Base-by-base conservation (phyloP, 2,113 vertebrate species). In the Cyanoramphus novaezelandiae region DNA sequence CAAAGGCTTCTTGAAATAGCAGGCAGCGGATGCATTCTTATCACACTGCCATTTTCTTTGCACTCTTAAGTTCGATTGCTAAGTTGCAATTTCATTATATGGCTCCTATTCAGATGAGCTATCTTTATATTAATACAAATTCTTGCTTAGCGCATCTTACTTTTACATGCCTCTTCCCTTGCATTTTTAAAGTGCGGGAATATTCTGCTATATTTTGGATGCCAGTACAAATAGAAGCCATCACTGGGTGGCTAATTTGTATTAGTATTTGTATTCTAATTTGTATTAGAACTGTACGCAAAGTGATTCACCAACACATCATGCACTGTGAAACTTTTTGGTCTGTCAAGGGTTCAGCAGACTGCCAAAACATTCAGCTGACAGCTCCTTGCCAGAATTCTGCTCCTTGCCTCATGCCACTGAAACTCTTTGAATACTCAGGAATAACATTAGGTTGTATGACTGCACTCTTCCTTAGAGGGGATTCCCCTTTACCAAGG, bases 361-460 rank as follows among this genome's bases (percentile, higher is more conserved):
- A 52, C 87, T 95, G 64, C 96, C 63, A 92, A 82, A 95, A 95
- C 52, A 49, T 29, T 77, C 88, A 86, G 55, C 76, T 94, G 82
- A 78, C 88, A 94, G 41, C n/a, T 82, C 55, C 85, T 79, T 96
- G 65, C 67, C 64, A 91, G 70, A 96, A 53, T 64, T 94, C 81
- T 82, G 55, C 77, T 95, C 88, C 92, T 96, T 19, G 13, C 81
- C 79, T 81, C 70, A 77, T 90, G 90, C 67, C 53, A 87, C 80
- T 95, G 70, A 76, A 53, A 43, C 47, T 84, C 89, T 95, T 94
- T 96, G 80, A 92, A 95, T 91, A 52, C 80, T 96, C 79, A 55
- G 89, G 82, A 95, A 85, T 92, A 94, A 95, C 80, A 96, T 96
- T 82, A 97, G 65, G 62, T 86, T 96, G 43, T 94, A 33, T 92